These are phyloP conservation scores for Crocidura indochinensis DNA, from an alignment of 2,797 vertebrate species.

Conservation along the genomic window DNA sequence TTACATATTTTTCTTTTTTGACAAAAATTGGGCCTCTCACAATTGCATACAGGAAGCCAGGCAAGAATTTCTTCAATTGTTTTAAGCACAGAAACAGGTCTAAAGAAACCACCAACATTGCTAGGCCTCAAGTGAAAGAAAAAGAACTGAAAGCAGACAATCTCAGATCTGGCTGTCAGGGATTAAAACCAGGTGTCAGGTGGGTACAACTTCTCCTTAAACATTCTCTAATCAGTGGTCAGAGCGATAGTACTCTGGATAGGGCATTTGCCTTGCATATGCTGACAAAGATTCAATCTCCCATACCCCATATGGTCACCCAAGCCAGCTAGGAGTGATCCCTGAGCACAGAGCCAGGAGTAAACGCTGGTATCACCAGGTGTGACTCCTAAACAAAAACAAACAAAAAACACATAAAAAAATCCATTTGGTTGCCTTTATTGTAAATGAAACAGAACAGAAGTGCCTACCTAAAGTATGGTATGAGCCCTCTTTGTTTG, in stretches of 20 bases:
- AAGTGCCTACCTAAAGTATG: background rate
- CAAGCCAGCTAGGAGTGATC: too few relatives aligned
- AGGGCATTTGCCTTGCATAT: too few relatives aligned
- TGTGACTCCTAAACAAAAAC: too few relatives aligned
- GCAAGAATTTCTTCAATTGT: background rate
- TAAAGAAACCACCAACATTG: background rate
- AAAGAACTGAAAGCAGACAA: rapidly evolving
- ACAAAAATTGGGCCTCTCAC: slow-evolving; percentile 34
- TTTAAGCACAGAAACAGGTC: too few relatives aligned
- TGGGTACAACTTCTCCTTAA: background rate
- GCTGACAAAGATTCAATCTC: too few relatives aligned
- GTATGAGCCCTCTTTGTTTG: background rate
- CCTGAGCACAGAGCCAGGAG: too few relatives aligned
- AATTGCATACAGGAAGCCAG: background rate
- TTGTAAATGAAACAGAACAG: background rate
- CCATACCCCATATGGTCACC: too few relatives aligned
- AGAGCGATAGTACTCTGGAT: too few relatives aligned
- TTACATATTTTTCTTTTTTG: background rate
- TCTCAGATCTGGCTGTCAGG: background rate
- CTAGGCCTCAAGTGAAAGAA: background rate
- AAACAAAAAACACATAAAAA: background rate
- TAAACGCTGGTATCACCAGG: too few relatives aligned
- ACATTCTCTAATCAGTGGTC: background rate
- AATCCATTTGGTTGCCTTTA: background rate
- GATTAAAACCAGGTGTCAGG: background rate